These are phyloP conservation scores for Chaetodon auriga DNA, from an alignment of 2,113 vertebrate species.

Conservation along the genomic window DNA sequence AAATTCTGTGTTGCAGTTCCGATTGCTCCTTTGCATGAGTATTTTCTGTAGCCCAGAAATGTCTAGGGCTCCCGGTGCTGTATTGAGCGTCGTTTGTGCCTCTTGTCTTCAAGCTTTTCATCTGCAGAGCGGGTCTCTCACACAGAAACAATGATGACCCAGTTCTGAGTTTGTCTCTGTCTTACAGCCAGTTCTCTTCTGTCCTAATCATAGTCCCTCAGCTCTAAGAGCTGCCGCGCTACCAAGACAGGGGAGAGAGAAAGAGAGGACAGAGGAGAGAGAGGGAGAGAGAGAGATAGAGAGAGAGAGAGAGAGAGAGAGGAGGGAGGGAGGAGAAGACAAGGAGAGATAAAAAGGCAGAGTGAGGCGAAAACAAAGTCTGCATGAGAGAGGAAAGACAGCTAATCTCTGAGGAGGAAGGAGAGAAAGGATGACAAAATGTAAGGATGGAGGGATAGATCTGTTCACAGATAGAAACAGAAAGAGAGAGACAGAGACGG, in stretches of 20 bases:
- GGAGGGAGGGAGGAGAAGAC: neutral
- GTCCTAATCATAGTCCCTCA: constrained; percentile 82
- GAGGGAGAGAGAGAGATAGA: neutral
- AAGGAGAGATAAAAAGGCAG: constrained; percentile 54
- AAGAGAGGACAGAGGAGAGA: neutral
- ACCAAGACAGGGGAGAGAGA: constrained; percentile 55
- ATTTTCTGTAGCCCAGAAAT: constrained; percentile 75
- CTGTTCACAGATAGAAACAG: constrained; percentile 53
- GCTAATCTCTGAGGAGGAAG: constrained; percentile 57
- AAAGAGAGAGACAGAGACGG: constrained; percentile 55
- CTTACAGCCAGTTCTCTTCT: constrained; percentile 79
- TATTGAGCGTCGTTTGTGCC: constrained; percentile 60
- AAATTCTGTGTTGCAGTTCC: constrained; percentile 63
- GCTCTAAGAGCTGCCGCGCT: constrained; percentile 67
- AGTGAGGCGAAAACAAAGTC: constrained; percentile 54
- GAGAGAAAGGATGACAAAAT: constrained; percentile 64
- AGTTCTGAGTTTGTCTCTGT: constrained; percentile 81
- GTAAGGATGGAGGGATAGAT: constrained; percentile 64
- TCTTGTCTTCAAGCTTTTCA: constrained; percentile 78
- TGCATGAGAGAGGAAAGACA: constrained; percentile 50
- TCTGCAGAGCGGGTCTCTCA: constrained; percentile 77
- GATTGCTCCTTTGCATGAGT: constrained; percentile 57
- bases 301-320: neutral
- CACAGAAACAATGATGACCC: constrained; percentile 82
- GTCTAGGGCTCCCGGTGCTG: constrained; percentile 69